These are phyloP conservation scores for Lasioglossum baleicum DNA, from an alignment of 1,140 invertebrate genomes.

Conservation along the genomic window DNA sequence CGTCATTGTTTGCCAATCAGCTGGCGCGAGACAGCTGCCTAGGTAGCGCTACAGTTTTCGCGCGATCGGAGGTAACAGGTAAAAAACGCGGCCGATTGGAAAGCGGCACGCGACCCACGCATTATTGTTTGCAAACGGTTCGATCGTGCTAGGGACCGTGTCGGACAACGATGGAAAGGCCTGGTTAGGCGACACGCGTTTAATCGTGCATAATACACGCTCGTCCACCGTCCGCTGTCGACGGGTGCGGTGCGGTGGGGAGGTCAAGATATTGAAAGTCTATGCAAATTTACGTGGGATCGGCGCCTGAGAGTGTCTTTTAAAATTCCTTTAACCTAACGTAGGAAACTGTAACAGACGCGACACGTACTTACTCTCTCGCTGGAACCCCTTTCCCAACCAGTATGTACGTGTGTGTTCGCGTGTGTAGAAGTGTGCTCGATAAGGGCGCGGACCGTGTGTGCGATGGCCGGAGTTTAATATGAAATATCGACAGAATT, in stretches of 20 bases:
- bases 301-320: slow-evolving; percentile 47
- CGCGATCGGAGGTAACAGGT: neutral
- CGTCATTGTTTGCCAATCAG: slow-evolving; percentile 18
- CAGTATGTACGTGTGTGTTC: too few species aligned
- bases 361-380: neutral
- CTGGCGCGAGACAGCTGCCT: neutral
- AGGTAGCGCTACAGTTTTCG: slow-evolving; percentile 33
- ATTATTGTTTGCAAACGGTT: slow-evolving; percentile 30
- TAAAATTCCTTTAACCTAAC: slow-evolving; percentile 48
- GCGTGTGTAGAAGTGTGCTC: neutral
- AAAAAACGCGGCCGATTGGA: slow-evolving; percentile 25
- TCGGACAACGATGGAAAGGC: slow-evolving; percentile 35
- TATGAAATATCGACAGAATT: slow-evolving; percentile 60
- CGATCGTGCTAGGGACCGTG: slow-evolving; percentile 8
- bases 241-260: neutral
- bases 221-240: neutral
- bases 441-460: neutral
- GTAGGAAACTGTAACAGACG: neutral
- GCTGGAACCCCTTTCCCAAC: too few species aligned
- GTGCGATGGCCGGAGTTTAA: slow-evolving; percentile 22
- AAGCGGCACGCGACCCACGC: slow-evolving; percentile 32
- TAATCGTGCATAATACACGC: slow-evolving; percentile 38
- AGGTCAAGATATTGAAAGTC: slow-evolving; percentile 59
- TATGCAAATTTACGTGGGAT: slow-evolving; percentile 69
- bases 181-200: slow-evolving; percentile 32